A percentile compares a stretch with the other conserved stretches of the same genome.
Conservation (phyloP, 2,888 invertebrate species). For the Exephanes ischioxanthus region DNA sequence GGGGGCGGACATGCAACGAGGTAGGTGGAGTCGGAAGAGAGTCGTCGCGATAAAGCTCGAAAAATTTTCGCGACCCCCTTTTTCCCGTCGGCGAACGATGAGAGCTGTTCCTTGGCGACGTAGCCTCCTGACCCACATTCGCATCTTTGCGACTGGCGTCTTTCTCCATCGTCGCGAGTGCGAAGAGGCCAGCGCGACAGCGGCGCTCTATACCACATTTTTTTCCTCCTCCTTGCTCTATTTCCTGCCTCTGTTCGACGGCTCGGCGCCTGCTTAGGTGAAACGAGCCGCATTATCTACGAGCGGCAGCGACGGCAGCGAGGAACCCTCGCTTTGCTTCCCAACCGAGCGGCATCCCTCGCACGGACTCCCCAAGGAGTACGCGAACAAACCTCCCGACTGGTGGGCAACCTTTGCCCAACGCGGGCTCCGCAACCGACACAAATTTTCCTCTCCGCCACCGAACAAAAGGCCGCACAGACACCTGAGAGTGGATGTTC, state of each 20-base stretch:
- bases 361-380: conserved; percentile 25
- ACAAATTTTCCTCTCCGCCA: conserved; percentile 7
- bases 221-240: conserved; percentile 34
- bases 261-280: conserved; percentile 64
- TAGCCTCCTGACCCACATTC: conserved; percentile 56
- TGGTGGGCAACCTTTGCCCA: conserved; percentile 19
- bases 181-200: conserved; percentile 1
- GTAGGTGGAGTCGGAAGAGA: conserved; percentile 48
- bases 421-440: not conserved
- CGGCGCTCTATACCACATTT: not conserved
- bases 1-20: conserved; percentile 33
- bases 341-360: not conserved
- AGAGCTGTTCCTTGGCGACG: conserved; percentile 19
- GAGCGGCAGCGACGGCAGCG: conserved; percentile 40
- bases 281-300: conserved; percentile 70
- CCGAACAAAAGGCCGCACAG: not conserved
- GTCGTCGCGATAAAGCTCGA: conserved; percentile 61
- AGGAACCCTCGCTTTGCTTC: conserved; percentile 14
- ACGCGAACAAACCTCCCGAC: conserved; percentile 23
- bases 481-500: conserved; percentile 11
- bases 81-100: not conserved
- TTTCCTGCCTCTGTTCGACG: conserved; percentile 47
- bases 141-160: conserved; percentile 24
- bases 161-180: conserved; percentile 8
- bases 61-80: conserved; percentile 45